Evolutionary conservation across 2,888 invertebrate species (phyloP), one percentile per base, ranked within the genome.

Genomic region (Hylaea fasciaria): DNA sequence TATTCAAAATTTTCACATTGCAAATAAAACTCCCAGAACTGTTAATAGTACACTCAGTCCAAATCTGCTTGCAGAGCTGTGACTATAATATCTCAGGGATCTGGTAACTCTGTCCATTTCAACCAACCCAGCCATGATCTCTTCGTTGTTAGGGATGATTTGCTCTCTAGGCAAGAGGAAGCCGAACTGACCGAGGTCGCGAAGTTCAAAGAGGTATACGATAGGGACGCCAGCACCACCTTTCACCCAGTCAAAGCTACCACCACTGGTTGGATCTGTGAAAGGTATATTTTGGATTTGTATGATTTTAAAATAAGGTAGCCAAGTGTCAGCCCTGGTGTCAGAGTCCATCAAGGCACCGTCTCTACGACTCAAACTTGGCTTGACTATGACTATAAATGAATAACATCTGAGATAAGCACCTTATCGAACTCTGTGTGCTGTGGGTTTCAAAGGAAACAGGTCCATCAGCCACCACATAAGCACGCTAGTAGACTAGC

Each of bases 241-340:
- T 70, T 94, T 93, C 0, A 93, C 94, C 93, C 94, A 95, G 72
- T 95, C 95, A 54, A 92, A 92, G 54, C 91, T 92, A 9, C 89
- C 82, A 0, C 93, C 93, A 16, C 90, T 91, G 59, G 91, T 87
- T 49, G 76, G 76, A 59, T 93, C 93, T 93, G 74, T 17, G 76
- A 77, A 47, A 22, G 16, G 7, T n/a, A 12, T 11, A 1, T 5
- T 11, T 35, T 11, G 5, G 5, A 5, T 2, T 22, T 22, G 22
- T 2, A 22, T 3, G 22, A 3, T 22, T 5, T 2, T 22, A 2
- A 22, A 22, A 5, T 3, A 5, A 22, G 22, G 22, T 22, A 22
- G 2, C 22, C 22, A 3, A 22, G 22, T 22, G 22, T 5, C 22
- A 22, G 22, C 22, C 22, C 22, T 22, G 22, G 22, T n/a, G n/a